phyloP scores from a whole-genome alignment of 2,797 vertebrate species.

The Pangasius mekongensis region DNA sequence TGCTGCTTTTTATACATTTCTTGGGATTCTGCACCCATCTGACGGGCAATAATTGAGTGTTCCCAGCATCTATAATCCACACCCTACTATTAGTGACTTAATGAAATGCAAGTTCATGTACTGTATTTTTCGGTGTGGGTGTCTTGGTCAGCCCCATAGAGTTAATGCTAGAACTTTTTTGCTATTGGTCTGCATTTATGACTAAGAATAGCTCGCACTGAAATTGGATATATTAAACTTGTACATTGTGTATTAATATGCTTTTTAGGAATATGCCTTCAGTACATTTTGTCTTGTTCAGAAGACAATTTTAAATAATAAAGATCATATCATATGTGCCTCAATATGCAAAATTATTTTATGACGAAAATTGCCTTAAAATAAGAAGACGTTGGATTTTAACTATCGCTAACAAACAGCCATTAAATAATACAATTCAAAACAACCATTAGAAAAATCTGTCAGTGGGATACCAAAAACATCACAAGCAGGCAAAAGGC shows the following conservation, averaged over 20 bases:
- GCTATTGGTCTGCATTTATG: background rate
- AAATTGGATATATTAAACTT: background rate
- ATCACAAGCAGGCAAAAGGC: background rate
- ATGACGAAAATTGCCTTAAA: background rate
- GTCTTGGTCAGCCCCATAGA: background rate
- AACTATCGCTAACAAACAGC: background rate
- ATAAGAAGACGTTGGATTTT: background rate
- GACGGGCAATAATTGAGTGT: background rate
- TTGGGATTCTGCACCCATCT: background rate
- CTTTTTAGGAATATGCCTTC: background rate
- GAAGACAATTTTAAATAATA: background rate
- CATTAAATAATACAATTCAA: background rate
- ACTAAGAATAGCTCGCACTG: background rate
- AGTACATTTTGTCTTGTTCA: background rate
- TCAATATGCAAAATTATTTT: background rate
- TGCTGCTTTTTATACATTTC: background rate
- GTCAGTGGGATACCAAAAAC: background rate
- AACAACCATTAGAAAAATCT: background rate
- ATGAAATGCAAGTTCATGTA: background rate
- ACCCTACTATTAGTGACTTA: background rate
- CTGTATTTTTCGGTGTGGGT: background rate
- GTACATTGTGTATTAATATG: background rate
- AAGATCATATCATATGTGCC: background rate
- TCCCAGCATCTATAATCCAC: background rate
- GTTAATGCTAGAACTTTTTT: background rate